These are phyloP conservation scores for Ooceraea biroi DNA, from an alignment of 1,140 invertebrate genomes.

Conservation along the genomic window DNA sequence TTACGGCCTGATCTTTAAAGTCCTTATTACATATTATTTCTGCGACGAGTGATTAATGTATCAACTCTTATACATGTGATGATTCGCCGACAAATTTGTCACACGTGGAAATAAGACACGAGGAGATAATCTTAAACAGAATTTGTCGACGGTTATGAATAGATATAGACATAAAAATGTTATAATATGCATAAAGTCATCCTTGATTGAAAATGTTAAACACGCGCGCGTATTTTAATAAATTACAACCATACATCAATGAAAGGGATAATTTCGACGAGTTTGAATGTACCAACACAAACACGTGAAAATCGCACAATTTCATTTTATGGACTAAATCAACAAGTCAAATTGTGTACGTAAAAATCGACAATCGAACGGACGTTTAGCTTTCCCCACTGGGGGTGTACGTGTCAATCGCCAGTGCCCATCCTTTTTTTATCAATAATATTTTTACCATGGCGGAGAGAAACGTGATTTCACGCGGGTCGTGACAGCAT, in stretches of 20 bases:
- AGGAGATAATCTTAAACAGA: no score
- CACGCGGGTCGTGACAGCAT: conserved; percentile 3
- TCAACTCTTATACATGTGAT: no score
- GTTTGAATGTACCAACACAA: conserved; percentile 28
- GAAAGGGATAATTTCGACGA: background rate
- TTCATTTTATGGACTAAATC: conserved; percentile 63
- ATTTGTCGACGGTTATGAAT: no score
- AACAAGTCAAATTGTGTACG: conserved; percentile 70
- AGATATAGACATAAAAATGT: no score
- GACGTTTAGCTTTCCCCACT: conserved; percentile 26
- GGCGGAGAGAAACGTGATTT: conserved; percentile 52
- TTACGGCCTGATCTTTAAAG: background rate
- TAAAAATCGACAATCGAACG: conserved; percentile 50
- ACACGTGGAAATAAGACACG: no score
- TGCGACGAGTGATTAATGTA: no score
- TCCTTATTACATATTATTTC: background rate
- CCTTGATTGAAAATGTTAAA: no score
- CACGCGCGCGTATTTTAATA: no score
- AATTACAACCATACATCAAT: conserved; percentile 24
- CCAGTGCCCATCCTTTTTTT: conserved; percentile 52
- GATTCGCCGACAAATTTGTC: no score
- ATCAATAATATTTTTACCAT: conserved; percentile 63
- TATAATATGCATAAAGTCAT: no score
- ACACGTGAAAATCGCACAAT: conserved; percentile 64
- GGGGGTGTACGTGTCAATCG: conserved; percentile 31